A percentile compares a stretch with the other conserved stretches of the same genome.
Evolutionary conservation across 2,113 vertebrate genomes (phyloP).

Genomic region (Verasper variegatus): DNA sequence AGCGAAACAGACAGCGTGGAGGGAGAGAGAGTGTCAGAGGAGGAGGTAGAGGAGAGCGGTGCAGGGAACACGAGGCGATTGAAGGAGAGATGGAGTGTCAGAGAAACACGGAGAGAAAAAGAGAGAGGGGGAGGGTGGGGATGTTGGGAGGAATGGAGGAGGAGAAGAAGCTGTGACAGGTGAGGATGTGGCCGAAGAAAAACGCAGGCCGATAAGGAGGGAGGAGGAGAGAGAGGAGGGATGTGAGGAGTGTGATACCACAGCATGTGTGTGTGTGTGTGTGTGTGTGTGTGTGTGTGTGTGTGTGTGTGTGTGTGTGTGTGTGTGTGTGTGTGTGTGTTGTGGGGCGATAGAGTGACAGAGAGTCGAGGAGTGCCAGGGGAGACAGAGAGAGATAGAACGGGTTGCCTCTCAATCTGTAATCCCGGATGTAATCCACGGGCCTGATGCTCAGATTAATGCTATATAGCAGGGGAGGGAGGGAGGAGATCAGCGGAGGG

Average conservation of each 20-base stretch:
- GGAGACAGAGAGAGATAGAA: slow-evolving; percentile 63
- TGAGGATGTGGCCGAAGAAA: slow-evolving; percentile 38
- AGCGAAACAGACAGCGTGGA: slow-evolving; percentile 23
- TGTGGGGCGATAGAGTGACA: slow-evolving; percentile 56
- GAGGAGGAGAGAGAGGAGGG: slow-evolving; percentile 22
- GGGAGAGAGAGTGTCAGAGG: slow-evolving; percentile 31
- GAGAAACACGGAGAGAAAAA: neutral
- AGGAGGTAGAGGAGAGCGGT: slow-evolving; percentile 12
- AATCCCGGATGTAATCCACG: slow-evolving; percentile 84
- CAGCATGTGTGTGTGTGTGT: slow-evolving; percentile 11
- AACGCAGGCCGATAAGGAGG: slow-evolving; percentile 51
- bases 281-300: slow-evolving; percentile 29
- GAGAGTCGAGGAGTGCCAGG: slow-evolving; percentile 61
- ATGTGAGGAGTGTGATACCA: slow-evolving; percentile 11
- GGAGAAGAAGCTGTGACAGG: slow-evolving; percentile 58
- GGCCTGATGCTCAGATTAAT: slow-evolving; percentile 84
- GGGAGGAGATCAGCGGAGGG: slow-evolving; percentile 34
- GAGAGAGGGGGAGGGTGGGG: neutral
- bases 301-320: slow-evolving; percentile 24
- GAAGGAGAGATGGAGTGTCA: slow-evolving; percentile 41
- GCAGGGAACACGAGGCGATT: slow-evolving; percentile 33
- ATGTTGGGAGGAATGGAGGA: slow-evolving; percentile 9
- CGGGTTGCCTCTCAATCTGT: slow-evolving; percentile 79
- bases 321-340: slow-evolving; percentile 21
- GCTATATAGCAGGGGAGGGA: slow-evolving; percentile 62